Base-by-base conservation (phyloP, 1,140 invertebrate genomes). In the Orchesella cincta region DNA sequence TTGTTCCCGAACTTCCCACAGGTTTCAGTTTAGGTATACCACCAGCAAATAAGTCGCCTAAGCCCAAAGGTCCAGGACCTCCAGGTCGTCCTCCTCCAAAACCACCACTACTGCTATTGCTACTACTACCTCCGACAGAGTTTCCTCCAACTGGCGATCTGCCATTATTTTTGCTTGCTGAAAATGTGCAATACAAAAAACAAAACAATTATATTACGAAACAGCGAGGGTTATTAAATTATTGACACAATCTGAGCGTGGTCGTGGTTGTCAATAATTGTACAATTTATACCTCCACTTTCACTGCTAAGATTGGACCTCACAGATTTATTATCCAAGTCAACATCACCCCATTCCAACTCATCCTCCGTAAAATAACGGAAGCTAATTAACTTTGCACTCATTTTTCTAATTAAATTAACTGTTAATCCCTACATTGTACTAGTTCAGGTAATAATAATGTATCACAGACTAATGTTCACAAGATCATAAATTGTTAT, bases 21-120 rank as follows among this genome's bases (percentile, higher is more conserved):
- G 93, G 89, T 84, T 92, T 93, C 70, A 95, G 86, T 85, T 93
- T 95, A 74, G 93, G 93, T 90, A 95, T 94, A 64, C 93, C 93
- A 73, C 92, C 93, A 79, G 93, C 91, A 86, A 95, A 94, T 35
- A 95, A 86, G 51, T 92, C 93, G 75, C 91, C 92, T 54, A 95
- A 86, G 62, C 88, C 83, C 18, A 79, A 79, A 51, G 82, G 83
- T 3, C 67, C 67, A 28, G 16, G 31, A 77, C 81, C 74, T 79
- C 77, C 74, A 26, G 46, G 54, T 70, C 81, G 64, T 51, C 79
- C 78, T n/a, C 76, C 75, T 46, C 72, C 73, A 36, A 76, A 76
- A 88, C 78, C 77, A 64, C 73, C 31, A 26, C 72, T 75, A 52
- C 77, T 54, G 31, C 74, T 73, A 62, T 39, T 73, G 20, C 76